phyloP scores from a whole-genome alignment of 2,888 invertebrate genomes.

The Microctonus brassicae region DNA sequence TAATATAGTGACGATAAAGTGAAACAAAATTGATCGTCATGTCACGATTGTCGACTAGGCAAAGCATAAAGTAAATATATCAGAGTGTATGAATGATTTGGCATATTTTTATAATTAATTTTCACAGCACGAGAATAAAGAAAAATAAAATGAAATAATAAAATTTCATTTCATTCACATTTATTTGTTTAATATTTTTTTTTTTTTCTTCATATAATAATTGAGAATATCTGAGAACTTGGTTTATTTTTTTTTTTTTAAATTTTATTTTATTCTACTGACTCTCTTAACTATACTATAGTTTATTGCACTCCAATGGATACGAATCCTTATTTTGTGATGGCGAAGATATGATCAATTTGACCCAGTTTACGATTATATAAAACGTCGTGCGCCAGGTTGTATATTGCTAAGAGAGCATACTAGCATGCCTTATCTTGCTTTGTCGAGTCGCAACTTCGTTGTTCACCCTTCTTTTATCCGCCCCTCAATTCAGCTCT shows the following conservation, averaged over 20 bases:
- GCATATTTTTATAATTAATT: neutral
- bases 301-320: slow-evolving; percentile 35
- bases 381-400: slow-evolving; percentile 21
- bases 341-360: slow-evolving; percentile 47
- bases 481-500: neutral
- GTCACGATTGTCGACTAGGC: neutral
- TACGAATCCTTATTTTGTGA: slow-evolving; percentile 35
- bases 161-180: too few relatives aligned
- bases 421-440: slow-evolving; percentile 36
- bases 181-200: neutral
- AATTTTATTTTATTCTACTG: too few relatives aligned
- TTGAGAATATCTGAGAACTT: too few relatives aligned
- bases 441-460: slow-evolving; percentile 23
- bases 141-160: too few relatives aligned
- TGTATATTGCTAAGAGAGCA: slow-evolving; percentile 21
- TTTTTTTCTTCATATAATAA: too few relatives aligned
- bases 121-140: too few relatives aligned
- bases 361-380: slow-evolving; percentile 43
- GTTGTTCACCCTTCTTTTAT: neutral
- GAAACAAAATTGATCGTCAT: neutral
- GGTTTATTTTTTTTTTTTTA: too few relatives aligned
- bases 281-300: too few relatives aligned
- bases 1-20: neutral
- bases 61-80: neutral
- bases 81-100: neutral